These are phyloP conservation scores for Ferdinandea cuprea DNA, from an alignment of 2,888 invertebrate genomes.

Conservation along the genomic window DNA sequence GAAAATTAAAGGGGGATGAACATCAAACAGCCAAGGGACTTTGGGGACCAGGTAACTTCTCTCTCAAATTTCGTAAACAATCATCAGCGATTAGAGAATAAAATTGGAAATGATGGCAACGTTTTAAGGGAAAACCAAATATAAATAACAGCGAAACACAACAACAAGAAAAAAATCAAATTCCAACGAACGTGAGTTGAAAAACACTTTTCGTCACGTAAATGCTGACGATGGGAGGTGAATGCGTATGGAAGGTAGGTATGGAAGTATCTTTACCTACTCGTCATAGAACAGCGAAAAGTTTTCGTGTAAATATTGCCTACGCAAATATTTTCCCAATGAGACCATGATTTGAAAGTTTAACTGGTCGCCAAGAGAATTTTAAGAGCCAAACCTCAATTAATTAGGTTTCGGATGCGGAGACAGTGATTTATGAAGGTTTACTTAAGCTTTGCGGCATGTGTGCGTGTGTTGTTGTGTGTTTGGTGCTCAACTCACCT, in stretches of 20 bases:
- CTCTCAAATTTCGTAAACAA: conserved; percentile 55
- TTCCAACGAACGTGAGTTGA: conserved; percentile 61
- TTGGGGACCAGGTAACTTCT: conserved; percentile 42
- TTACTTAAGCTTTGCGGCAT: conserved; percentile 25
- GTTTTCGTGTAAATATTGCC: conserved; percentile 70
- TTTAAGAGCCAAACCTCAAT: conserved; percentile 67
- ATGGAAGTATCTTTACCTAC: too few species aligned
- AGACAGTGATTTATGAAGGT: conserved; percentile 70
- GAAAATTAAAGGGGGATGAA: conserved; percentile 45
- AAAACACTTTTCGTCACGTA: conserved; percentile 67
- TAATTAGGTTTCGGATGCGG: conserved; percentile 53
- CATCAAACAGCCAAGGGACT: conserved; percentile 44
- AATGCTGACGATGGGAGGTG: conserved; percentile 29
- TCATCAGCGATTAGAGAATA: conserved; percentile 61
- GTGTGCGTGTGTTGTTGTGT: too few species aligned
- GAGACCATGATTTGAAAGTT: conserved; percentile 67
- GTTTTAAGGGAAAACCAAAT: conserved; percentile 14
- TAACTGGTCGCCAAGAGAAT: conserved; percentile 64
- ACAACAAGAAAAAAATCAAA: conserved; percentile 31
- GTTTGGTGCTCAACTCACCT: conserved; percentile 56
- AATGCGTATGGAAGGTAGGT: not conserved
- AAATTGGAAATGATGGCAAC: conserved; percentile 21
- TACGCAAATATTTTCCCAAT: conserved; percentile 69
- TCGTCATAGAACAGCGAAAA: conserved; percentile 22
- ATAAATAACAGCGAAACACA: too few species aligned